Evolutionary conservation across 2,888 invertebrate genomes (phyloP).

Genomic region (Archips xylosteana): DNA sequence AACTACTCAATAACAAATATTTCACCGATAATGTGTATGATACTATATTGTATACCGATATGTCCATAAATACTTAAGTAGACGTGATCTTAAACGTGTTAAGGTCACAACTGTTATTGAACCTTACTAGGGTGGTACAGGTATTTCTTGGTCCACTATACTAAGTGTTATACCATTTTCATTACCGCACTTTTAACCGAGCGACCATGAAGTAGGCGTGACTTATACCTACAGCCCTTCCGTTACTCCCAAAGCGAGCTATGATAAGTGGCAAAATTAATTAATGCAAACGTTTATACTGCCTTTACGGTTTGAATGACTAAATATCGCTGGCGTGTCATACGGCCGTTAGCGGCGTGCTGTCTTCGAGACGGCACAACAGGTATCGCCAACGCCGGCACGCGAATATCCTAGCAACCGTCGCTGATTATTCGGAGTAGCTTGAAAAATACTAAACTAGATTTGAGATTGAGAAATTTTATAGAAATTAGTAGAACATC

Average conservation of each 20-base stretch:
- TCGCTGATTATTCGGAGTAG: constrained; percentile 7
- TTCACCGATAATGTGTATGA: too few species aligned
- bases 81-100: too few species aligned
- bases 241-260: background rate
- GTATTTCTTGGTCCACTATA: too few species aligned
- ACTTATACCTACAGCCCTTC: background rate
- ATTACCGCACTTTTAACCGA: too few species aligned
- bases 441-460: background rate
- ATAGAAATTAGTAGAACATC: too few species aligned
- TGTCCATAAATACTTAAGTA: too few species aligned
- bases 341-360: constrained; percentile 13
- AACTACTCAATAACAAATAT: too few species aligned
- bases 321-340: constrained; percentile 38
- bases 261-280: constrained; percentile 25
- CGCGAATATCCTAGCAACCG: constrained; percentile 23
- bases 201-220: background rate
- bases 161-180: background rate
- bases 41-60: too few species aligned
- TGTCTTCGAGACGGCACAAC: constrained; percentile 37
- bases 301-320: constrained; percentile 17
- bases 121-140: background rate
- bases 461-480: too few species aligned
- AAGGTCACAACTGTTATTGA: too few species aligned
- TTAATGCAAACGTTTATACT: constrained; percentile 29
- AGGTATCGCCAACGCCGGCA: constrained; percentile 26